Evolutionary conservation across 2,888 invertebrate species (phyloP), one percentile per base, ranked within the genome.

Genomic region (Congeria kusceri): DNA sequence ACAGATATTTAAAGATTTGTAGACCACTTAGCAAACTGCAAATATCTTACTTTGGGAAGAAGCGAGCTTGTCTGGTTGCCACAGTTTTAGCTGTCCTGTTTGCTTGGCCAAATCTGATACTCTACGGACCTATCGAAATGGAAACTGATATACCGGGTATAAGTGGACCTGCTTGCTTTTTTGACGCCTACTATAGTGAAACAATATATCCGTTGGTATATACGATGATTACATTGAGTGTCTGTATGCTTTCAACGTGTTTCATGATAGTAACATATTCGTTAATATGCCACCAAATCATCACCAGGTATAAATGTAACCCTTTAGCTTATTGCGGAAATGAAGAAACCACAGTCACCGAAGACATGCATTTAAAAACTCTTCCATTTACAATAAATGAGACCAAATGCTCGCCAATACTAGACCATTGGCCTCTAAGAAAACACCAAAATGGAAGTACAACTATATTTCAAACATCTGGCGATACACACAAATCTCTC

Each of bases 1-100:
- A 90, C 67, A 67, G 91, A n/a, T 90, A 87, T 73, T 67, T 84
- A 23, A 90, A 90, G 61, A 87, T 91, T 18, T 89, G 91, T 59
- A 78, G 72, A 57, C 91, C 89, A 3, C 75, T 90, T 4, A 71
- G 78, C 25, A 84, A 80, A 56, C 25, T 79, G 15, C 89, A 90
- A 56, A 82, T 89, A 58, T 77, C 85, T 1, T 80, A 85, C 28
- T 79, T 83, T 25, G 83, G 87, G 20, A 85, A 85, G 18, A 85
- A 84, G 46, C 64, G 78, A 13, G 77, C 84, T 13, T 86, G 87
- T 27, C 47, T 67, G 11, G 74, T 65, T 13, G 83, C 85, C 0
- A 56, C 77, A 20, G 23, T 78, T 0, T 62, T 70, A 20, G 75
- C 87, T 1, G 23, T 84, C 7, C 39, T 86, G 4, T 64, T 86